Base-by-base conservation (phyloP, 2,113 vertebrate genomes). In the Corvus cornix region DNA sequence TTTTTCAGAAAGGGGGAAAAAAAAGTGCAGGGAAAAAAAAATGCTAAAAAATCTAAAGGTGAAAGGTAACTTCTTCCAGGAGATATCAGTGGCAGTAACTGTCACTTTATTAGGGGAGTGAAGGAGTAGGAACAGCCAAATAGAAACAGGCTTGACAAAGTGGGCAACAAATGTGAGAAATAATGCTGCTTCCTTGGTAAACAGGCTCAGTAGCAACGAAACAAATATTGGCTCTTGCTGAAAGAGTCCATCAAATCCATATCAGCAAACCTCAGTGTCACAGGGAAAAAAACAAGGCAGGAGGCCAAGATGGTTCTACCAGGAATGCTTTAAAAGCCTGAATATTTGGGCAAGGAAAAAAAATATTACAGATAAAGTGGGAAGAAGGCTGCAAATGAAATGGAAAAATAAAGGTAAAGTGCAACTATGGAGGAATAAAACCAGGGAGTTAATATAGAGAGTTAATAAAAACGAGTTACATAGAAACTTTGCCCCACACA, bases 71-170 rank as follows among this genome's bases (percentile, higher is more conserved):
- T 53, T 68, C 44, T 86, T 60, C 67, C 35, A 87, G 82, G 60
- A 44, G 78, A 28, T 59, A 56, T 52, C 51, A 69, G 27, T 16
- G 39, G 67, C 30, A 75, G 44, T 44, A 90, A 60, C 44, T 79
- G 60, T 30, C 76, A 74, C 41, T 52, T 86, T 48, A 60, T 77
- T 74, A 53, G 89, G 90, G 75, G 77, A 62, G 22, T 22, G 58
- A 85, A 92, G 37, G 49, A 87, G n/a, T n/a, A 80, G 70, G 44
- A 87, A 30, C 41, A 86, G 51, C 33, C 64, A 90, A 95, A 83
- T 41, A 76, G 89, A 89, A 95, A 73, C 17, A 92, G 63, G 28
- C 46, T 92, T 80, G 63, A 90, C 59, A 94, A 96, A 96, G 46
- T 7, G 2, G 59, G 84, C 39, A 90, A 89, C 63, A 94, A 90